Percentiles rank a stretch among this genome's conserved stretches.
Evolutionary conservation across 2,113 vertebrate species (phyloP).

Genomic region (Eclectus roratus): DNA sequence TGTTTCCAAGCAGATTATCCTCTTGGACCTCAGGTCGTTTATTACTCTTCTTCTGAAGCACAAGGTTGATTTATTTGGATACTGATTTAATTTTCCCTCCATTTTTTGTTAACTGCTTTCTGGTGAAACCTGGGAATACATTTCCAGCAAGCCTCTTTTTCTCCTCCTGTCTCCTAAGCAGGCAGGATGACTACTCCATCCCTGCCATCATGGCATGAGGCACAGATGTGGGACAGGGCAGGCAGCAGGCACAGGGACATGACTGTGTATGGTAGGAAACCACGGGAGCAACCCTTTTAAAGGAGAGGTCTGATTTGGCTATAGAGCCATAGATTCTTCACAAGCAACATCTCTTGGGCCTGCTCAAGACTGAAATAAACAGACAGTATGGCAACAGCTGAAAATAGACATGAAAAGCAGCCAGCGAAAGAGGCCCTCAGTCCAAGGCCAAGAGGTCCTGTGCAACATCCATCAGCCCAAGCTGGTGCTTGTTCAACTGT

Average conservation of each 20-base stretch:
- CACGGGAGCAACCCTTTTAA: not conserved
- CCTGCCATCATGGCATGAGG: rapidly evolving
- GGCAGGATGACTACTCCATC: not conserved
- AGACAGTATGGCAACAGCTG: not conserved
- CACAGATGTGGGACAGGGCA: not conserved
- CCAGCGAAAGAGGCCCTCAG: not conserved
- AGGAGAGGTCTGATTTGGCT: not conserved
- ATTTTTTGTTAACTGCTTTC: not conserved
- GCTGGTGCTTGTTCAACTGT: rapidly evolving
- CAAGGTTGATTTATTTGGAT: not conserved
- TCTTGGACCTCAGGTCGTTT: not conserved
- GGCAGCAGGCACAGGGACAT: not conserved
- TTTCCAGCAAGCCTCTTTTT: not conserved
- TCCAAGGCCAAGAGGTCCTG: not conserved
- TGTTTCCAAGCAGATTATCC: not conserved
- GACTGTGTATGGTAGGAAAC: rapidly evolving
- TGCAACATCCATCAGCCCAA: rapidly evolving
- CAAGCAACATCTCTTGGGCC: not conserved
- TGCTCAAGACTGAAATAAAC: not conserved
- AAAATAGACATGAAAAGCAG: not conserved
- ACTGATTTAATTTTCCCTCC: not conserved
- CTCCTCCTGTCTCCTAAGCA: not conserved
- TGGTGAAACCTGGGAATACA: not conserved
- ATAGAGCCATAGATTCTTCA: not conserved
- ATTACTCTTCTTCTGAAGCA: not conserved